Percentiles rank a stretch among this genome's conserved stretches.
phyloP scores from a whole-genome alignment of 2,113 vertebrate species.

The Alligator sinensis region DNA sequence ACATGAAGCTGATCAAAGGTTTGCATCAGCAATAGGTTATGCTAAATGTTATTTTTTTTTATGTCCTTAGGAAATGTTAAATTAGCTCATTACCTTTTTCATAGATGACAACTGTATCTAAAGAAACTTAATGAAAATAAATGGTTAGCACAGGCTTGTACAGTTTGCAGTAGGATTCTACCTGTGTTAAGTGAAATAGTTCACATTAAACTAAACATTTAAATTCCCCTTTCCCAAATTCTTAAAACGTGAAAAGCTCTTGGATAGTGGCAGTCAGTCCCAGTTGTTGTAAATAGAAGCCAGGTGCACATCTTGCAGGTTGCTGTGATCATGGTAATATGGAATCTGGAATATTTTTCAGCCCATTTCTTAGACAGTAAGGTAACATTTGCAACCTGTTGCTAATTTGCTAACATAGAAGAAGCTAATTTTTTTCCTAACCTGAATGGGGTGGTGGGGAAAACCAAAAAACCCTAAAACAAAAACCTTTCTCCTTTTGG shows the following conservation, averaged over 20 bases:
- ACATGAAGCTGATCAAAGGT: neutral
- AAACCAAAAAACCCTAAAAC: neutral
- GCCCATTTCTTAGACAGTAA: neutral
- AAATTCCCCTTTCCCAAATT: neutral
- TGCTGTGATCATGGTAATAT: neutral
- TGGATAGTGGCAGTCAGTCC: neutral
- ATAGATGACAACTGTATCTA: neutral
- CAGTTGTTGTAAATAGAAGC: rapidly evolving
- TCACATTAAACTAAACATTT: rapidly evolving
- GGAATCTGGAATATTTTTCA: neutral
- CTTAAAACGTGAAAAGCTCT: rapidly evolving
- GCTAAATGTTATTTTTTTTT: neutral
- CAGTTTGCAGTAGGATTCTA: neutral
- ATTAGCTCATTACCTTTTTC: neutral
- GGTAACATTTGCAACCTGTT: rapidly evolving
- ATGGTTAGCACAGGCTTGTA: neutral
- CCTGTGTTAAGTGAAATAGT: neutral
- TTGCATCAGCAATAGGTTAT: neutral
- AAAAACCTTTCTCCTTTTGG: neutral
- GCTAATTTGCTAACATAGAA: neutral
- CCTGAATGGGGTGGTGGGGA: too few relatives aligned
- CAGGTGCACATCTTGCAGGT: neutral
- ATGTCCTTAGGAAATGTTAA: neutral
- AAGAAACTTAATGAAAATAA: neutral
- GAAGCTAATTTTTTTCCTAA: neutral